A percentile compares a stretch with the other conserved stretches of the same genome.
Evolutionary conservation across 2,888 invertebrate species (phyloP).

Genomic region (Microctonus aethiopoides): DNA sequence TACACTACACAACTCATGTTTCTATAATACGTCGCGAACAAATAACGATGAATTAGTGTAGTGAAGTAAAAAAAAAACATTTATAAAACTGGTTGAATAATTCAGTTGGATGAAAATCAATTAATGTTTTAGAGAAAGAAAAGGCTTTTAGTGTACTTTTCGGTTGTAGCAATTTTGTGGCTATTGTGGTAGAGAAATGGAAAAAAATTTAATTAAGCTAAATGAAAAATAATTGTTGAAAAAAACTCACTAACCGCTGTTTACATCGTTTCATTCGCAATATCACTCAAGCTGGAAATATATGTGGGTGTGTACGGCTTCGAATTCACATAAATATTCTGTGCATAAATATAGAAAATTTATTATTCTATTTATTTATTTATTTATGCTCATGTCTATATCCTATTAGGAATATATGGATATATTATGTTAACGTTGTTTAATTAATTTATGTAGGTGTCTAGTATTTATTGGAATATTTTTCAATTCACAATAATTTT

Average conservation of each 20-base stretch:
- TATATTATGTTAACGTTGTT: not conserved
- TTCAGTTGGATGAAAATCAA: constrained; percentile 41
- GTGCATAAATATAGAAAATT: not conserved
- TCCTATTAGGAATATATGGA: not conserved
- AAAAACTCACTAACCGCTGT: constrained; percentile 37
- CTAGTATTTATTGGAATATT: not conserved
- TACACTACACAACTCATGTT: too few relatives aligned
- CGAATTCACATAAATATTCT: not conserved
- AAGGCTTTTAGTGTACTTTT: constrained; percentile 8
- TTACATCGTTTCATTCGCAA: not conserved
- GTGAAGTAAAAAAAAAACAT: too few relatives aligned
- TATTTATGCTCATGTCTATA: not conserved
- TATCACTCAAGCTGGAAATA: too few relatives aligned
- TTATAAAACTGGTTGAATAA: constrained; percentile 14
- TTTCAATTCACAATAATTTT: not conserved
- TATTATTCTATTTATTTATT: too few relatives aligned
- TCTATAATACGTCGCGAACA: too few relatives aligned
- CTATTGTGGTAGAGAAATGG: constrained; percentile 19
- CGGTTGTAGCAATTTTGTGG: constrained; percentile 27
- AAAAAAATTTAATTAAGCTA: constrained; percentile 50
- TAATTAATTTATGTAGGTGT: not conserved
- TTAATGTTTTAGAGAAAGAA: constrained; percentile 30
- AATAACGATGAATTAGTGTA: constrained; percentile 40
- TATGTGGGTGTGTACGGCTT: not conserved
- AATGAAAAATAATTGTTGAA: constrained; percentile 50